Conservation (phyloP, 2,113 vertebrate genomes). For the Anoplopoma fimbria region DNA sequence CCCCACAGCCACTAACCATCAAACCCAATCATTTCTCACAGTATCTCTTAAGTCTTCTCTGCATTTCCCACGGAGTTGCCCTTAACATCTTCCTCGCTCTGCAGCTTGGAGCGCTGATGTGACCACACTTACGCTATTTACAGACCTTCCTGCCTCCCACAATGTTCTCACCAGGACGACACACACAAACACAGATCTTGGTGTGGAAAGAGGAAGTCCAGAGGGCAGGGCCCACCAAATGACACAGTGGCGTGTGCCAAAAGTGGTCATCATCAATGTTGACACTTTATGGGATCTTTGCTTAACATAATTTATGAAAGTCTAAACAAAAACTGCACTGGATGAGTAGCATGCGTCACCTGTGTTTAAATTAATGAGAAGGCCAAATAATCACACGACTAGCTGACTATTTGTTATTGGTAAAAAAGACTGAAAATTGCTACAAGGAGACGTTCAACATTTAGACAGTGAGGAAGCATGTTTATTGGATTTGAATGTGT, state of each 20-base stretch:
- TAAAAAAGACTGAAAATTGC: background rate
- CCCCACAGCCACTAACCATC: constrained; percentile 55
- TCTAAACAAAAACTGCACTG: background rate
- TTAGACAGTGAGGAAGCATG: background rate
- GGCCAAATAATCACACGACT: background rate
- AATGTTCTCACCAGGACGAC: constrained; percentile 63
- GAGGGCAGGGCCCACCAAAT: constrained; percentile 56
- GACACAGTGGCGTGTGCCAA: constrained; percentile 39
- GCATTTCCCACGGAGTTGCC: constrained; percentile 53
- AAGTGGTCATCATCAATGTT: background rate
- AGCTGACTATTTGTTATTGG: background rate
- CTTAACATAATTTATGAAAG: background rate
- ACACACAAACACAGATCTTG: constrained; percentile 27
- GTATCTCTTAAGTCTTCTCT: constrained; percentile 29
- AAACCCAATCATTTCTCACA: constrained; percentile 45
- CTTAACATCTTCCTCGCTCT: constrained; percentile 42
- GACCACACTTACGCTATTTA: constrained; percentile 67
- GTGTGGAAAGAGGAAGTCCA: constrained; percentile 59
- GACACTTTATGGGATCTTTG: background rate
- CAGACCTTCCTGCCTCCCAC: constrained; percentile 65
- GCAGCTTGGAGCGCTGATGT: constrained; percentile 25
- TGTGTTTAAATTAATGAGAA: background rate
- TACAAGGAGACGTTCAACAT: background rate
- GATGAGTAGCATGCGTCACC: background rate
- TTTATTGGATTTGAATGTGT: background rate